Conservation (phyloP, 92 coral and sea anemone species). For the Virgularia gustaviana region DNA sequence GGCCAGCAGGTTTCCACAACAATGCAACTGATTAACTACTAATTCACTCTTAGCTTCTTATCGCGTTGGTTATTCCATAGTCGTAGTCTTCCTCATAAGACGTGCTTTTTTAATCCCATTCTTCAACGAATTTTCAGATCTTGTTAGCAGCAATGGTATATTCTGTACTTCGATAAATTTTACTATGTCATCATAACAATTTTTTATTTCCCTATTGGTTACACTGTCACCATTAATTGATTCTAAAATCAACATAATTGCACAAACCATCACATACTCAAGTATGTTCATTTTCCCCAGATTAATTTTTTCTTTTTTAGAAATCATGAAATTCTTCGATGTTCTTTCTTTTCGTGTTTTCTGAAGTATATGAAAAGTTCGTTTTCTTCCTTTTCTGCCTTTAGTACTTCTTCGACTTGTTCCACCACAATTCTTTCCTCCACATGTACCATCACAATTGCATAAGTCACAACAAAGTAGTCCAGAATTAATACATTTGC, state of each 20-base stretch:
- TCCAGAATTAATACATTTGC: slow-evolving; percentile 32
- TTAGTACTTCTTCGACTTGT: neutral
- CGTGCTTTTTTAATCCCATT: neutral
- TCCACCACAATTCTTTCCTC: slow-evolving; percentile 22
- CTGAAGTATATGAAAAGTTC: slow-evolving; percentile 39
- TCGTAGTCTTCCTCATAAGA: neutral
- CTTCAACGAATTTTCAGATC: neutral
- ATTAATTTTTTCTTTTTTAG: slow-evolving; percentile 34
- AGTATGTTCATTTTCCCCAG: slow-evolving; percentile 33
- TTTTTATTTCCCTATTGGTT: neutral
- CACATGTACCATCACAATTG: slow-evolving; percentile 49
- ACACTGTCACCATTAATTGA: slow-evolving; percentile 20
- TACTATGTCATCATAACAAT: neutral
- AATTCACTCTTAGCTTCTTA: too few relatives aligned
- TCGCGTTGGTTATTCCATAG: too few relatives aligned
- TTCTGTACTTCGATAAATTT: neutral
- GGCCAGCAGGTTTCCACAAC: too few relatives aligned
- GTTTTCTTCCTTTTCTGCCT: slow-evolving; percentile 31
- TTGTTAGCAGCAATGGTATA: slow-evolving; percentile 1
- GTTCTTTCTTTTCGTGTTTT: slow-evolving; percentile 10
- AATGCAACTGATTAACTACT: too few relatives aligned
- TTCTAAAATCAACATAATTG: slow-evolving; percentile 40
- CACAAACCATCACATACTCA: slow-evolving; percentile 44
- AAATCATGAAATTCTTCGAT: slow-evolving; percentile 34
- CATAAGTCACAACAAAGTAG: slow-evolving; percentile 32